Evolutionary conservation across 1,140 invertebrate species (phyloP).

Genomic region (Coelopa frigida): DNA sequence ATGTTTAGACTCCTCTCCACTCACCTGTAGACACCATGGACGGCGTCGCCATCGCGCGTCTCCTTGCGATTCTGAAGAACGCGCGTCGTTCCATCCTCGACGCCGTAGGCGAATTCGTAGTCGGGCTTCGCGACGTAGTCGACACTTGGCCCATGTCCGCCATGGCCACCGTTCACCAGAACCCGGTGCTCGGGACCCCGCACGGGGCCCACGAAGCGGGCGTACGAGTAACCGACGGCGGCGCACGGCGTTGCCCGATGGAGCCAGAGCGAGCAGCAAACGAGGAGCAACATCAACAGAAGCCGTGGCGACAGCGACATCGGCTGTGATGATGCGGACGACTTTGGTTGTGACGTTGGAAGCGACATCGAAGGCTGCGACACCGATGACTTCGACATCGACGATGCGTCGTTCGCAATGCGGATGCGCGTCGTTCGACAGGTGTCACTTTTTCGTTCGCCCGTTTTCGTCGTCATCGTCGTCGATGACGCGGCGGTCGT

Average conservation of each 20-base stretch:
- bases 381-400: slow-evolving; percentile 14
- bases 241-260: slow-evolving; percentile 18
- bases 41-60: slow-evolving; percentile 59
- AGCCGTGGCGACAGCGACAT: background rate
- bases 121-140: slow-evolving; percentile 61
- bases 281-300: background rate
- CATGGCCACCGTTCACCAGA: slow-evolving; percentile 46
- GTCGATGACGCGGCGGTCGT: too few relatives aligned
- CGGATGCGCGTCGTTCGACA: slow-evolving; percentile 11
- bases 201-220: slow-evolving; percentile 58
- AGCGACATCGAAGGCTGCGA: slow-evolving; percentile 9
- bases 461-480: too few relatives aligned
- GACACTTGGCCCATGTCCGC: slow-evolving; percentile 37
- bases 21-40: slow-evolving; percentile 60
- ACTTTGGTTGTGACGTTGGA: background rate
- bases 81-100: slow-evolving; percentile 60
- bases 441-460: too few relatives aligned
- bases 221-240: slow-evolving; percentile 55
- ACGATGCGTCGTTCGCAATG: slow-evolving; percentile 13
- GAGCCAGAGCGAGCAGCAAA: background rate
- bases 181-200: slow-evolving; percentile 52
- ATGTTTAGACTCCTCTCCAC: slow-evolving; percentile 5
- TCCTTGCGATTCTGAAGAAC: slow-evolving; percentile 64
- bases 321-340: slow-evolving; percentile 13
- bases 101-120: slow-evolving; percentile 62